These are phyloP conservation scores for Drosophila sp. DNA, from an alignment of 1,140 invertebrate genomes.

Conservation along the genomic window DNA sequence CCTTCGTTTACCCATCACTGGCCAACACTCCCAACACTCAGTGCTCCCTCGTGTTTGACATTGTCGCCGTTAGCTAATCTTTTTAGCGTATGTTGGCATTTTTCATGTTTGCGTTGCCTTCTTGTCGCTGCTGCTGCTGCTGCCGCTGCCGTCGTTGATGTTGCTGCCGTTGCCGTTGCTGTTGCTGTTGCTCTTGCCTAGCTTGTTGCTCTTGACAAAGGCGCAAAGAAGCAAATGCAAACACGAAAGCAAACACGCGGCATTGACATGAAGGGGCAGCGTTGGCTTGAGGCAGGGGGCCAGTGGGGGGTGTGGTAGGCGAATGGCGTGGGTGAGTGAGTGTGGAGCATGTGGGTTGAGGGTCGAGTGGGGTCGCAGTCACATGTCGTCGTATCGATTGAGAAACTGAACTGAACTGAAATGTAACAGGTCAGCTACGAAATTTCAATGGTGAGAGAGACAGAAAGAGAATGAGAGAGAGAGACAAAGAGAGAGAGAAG, in stretches of 20 bases:
- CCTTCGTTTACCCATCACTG: constrained; percentile 19
- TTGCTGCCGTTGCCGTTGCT: constrained; percentile 28
- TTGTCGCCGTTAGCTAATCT: constrained; percentile 80
- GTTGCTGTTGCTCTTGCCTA: constrained; percentile 24
- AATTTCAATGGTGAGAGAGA: not conserved
- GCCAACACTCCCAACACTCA: constrained; percentile 4
- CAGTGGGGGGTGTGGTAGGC: not conserved
- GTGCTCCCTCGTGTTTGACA: constrained; percentile 71
- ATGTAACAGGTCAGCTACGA: constrained; percentile 69
- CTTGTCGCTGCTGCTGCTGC: constrained; percentile 20
- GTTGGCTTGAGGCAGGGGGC: too few species aligned
- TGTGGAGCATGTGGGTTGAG: not conserved
- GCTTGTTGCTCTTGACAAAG: constrained; percentile 57
- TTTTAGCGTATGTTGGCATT: constrained; percentile 81
- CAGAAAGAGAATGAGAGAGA: too few species aligned
- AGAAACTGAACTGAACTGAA: constrained; percentile 43
- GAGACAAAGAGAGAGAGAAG: not conserved
- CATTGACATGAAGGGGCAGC: constrained; percentile 45
- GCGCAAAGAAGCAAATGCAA: constrained; percentile 70
- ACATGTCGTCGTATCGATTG: constrained; percentile 65
- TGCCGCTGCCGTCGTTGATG: constrained; percentile 45
- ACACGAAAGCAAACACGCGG: constrained; percentile 68
- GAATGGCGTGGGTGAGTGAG: not conserved
- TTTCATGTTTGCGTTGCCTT: constrained; percentile 69
- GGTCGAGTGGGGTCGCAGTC: constrained; percentile 40